Conservation (phyloP, 1,140 invertebrate genomes). For the Diachasma alloeum region DNA sequence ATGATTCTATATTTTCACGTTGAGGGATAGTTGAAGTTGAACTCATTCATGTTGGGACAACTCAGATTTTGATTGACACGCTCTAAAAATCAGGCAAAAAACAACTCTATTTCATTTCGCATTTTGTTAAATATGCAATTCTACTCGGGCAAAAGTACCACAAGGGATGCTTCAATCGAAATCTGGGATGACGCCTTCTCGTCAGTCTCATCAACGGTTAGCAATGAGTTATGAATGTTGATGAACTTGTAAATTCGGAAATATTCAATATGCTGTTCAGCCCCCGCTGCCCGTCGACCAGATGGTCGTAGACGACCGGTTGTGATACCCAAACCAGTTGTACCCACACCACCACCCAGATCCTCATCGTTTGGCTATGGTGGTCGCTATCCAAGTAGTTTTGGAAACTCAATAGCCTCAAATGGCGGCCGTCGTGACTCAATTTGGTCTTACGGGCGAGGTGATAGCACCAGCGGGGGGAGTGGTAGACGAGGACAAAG, state of each 20-base stretch:
- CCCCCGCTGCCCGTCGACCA: slow-evolving; percentile 21
- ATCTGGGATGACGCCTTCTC: no score
- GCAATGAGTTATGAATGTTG: not conserved
- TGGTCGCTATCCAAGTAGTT: slow-evolving; percentile 18
- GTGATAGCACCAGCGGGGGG: not conserved
- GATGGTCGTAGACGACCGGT: not conserved
- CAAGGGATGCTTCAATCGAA: no score
- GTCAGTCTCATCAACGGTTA: not conserved
- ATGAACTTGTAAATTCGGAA: not conserved
- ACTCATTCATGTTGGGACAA: not conserved
- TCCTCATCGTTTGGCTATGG: slow-evolving; percentile 23
- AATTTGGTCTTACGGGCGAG: not conserved
- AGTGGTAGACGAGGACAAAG: slow-evolving; percentile 5
- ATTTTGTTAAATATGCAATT: no score
- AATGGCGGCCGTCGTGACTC: slow-evolving; percentile 24
- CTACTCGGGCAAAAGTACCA: no score
- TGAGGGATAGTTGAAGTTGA: not conserved
- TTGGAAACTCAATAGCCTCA: slow-evolving; percentile 19
- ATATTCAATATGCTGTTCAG: slow-evolving; percentile 19
- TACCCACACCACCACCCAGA: slow-evolving; percentile 25
- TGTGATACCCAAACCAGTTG: slow-evolving; percentile 1
- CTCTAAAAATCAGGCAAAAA: not conserved
- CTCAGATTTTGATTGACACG: not conserved
- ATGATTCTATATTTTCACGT: not conserved
- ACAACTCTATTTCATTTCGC: no score